Conservation (phyloP, 2,113 vertebrate genomes). For the Helogale parvula region DNA sequence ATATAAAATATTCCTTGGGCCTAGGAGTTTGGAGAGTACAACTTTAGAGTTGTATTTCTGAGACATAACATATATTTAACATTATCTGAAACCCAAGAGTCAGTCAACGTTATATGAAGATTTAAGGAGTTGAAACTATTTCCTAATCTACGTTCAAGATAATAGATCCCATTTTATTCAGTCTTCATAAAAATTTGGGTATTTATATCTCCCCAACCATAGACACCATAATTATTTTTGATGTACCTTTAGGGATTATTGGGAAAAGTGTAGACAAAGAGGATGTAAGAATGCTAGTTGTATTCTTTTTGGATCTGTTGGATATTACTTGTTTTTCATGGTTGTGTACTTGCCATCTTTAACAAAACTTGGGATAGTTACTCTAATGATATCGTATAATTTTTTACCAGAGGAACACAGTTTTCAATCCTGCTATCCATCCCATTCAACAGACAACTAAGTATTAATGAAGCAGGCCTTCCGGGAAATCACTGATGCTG, state of each 20-base stretch:
- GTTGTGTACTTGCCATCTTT: neutral
- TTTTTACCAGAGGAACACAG: neutral
- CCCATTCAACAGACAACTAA: neutral
- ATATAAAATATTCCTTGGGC: neutral
- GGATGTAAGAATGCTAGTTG: rapidly evolving
- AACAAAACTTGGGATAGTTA: neutral
- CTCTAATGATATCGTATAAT: neutral
- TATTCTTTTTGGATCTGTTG: neutral
- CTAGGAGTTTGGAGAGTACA: neutral
- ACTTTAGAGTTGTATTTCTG: neutral
- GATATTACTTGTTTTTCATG: neutral
- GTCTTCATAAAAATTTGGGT: neutral
- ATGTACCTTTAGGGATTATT: neutral
- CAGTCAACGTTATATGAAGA: neutral
- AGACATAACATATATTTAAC: neutral
- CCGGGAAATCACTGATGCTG: neutral
- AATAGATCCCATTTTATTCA: neutral
- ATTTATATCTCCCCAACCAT: neutral
- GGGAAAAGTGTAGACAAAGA: neutral
- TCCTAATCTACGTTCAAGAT: neutral
- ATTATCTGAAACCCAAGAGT: neutral
- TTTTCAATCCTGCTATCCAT: neutral
- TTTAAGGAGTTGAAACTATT: neutral
- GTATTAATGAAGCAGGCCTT: neutral
- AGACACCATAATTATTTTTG: neutral